Base-by-base conservation (phyloP, 2,113 vertebrate species). In the Lethenteron camtschaticum region DNA sequence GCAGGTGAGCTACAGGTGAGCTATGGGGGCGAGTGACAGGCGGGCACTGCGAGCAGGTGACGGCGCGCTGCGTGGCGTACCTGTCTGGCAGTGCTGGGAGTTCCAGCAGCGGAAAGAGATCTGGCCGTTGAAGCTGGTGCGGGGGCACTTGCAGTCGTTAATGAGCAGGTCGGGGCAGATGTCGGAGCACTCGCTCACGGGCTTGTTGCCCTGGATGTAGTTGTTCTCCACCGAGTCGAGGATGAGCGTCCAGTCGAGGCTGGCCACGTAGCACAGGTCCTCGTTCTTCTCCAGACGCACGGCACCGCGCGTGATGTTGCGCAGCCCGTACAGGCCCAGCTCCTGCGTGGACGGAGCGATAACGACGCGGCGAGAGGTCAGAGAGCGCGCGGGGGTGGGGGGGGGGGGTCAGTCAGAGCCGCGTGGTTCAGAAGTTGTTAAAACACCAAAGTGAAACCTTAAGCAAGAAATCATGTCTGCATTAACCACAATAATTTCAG, bases 221-320 rank as follows among this genome's bases (percentile, higher is more conserved):
- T 81, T 79, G 74, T 78, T 75, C 1, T 83, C 80, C 0, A 73
- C 73, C 0, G 72, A 4, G 0, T 79, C 77, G 72, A 83, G 78
- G 10, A 66, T 66, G 69, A 86, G 78, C 3, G 80, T 78, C 84
- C 84, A 86, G 78, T 86, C 84, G 1, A 86, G 77, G 76, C 83
- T 86, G 79, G 80, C 81, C 69, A 86, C 79, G 73, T 85, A 81
- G 70, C 84, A 86, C 6, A 86, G 82, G 74, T 86, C 84, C 74
- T 85, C 83, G 76, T 85, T 86, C 55, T 82, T 81, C 55, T 86
- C 84, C 0, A 86, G 79, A 1, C 83, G 79, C 58, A 84, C 76
- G 0, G 82, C 83, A 0, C 84, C 84, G 0, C 77, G 77, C 4
- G 84, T 74, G 71, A 86, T 71, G 1, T 82, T 78, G 41, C 75